Conservation (phyloP, 2,888 invertebrate genomes). For the Ormyrus labotus region DNA sequence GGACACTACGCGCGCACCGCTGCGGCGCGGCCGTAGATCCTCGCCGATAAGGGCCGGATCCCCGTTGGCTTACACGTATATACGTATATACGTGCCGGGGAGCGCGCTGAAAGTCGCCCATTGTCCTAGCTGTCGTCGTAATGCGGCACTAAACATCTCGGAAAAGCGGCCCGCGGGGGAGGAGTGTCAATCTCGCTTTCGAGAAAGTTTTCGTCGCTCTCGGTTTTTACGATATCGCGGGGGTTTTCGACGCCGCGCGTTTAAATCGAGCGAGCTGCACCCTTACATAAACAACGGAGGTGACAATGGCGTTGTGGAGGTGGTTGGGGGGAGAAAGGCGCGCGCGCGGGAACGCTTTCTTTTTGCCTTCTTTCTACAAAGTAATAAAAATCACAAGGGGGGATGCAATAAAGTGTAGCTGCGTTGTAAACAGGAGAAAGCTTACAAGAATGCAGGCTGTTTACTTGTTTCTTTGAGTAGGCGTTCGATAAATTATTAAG, state of each 20-base stretch:
- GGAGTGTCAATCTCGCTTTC: conserved; percentile 58
- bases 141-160: background rate
- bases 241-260: conserved; percentile 32
- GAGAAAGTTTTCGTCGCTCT: conserved; percentile 1
- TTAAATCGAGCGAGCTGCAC: background rate
- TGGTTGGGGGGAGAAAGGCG: conserved; percentile 13
- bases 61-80: conserved; percentile 23
- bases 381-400: conserved; percentile 14
- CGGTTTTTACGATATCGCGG: too few relatives aligned
- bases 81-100: conserved; percentile 50
- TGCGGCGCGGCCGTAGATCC: conserved; percentile 40
- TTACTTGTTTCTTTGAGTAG: too few relatives aligned
- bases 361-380: conserved; percentile 7
- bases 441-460: too few relatives aligned
- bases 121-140: conserved; percentile 62
- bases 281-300: conserved; percentile 24
- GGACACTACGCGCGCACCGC: background rate
- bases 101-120: conserved; percentile 68
- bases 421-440: conserved; percentile 35
- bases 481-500: too few relatives aligned
- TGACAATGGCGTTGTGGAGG: conserved; percentile 11
- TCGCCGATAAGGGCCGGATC: conserved; percentile 29
- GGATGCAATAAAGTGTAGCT: conserved; percentile 7
- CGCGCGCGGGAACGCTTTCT: background rate
- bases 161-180: conserved; percentile 9